A percentile compares a stretch with the other conserved stretches of the same genome.
Conservation (phyloP, 2,888 invertebrate species). For the Thecophora atra region DNA sequence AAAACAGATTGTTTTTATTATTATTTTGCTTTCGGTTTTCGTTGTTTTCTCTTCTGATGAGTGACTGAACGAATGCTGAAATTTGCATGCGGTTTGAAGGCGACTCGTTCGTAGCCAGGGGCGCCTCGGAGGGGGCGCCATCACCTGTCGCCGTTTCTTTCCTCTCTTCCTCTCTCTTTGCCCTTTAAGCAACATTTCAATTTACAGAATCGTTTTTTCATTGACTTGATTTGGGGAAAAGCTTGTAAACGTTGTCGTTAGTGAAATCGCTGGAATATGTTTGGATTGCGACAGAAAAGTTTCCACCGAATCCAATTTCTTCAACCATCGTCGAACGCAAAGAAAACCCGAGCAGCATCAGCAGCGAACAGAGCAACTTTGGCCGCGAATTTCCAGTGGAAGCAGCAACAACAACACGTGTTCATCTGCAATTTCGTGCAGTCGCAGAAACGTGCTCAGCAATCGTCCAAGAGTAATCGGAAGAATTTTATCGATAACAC, state of each 20-base stretch:
- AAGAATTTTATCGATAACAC: slow-evolving; percentile 28
- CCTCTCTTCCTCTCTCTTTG: not conserved
- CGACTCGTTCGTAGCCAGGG: not conserved
- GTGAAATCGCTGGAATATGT: slow-evolving; percentile 26
- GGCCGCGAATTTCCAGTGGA: not conserved
- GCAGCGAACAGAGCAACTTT: not conserved
- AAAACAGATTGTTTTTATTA: not conserved
- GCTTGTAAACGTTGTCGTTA: not conserved
- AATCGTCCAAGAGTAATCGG: slow-evolving; percentile 10
- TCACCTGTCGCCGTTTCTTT: not conserved
- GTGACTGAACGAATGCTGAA: not conserved
- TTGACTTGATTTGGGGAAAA: not conserved
- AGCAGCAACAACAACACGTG: slow-evolving; percentile 14
- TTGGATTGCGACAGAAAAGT: slow-evolving; percentile 22
- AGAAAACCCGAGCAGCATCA: not conserved
- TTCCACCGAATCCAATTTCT: slow-evolving; percentile 18
- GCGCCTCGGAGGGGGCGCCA: not conserved
- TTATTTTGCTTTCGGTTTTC: slow-evolving; percentile 1
- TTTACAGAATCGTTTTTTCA: not conserved
- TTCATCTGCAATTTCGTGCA: slow-evolving; percentile 10
- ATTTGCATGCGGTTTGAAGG: slow-evolving; percentile 3
- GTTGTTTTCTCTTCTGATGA: not conserved
- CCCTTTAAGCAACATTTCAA: not conserved
- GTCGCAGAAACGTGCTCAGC: slow-evolving; percentile 23
- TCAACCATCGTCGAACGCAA: not conserved